Conservation (phyloP, 2,797 vertebrate genomes). For the Takifugu rubripes region DNA sequence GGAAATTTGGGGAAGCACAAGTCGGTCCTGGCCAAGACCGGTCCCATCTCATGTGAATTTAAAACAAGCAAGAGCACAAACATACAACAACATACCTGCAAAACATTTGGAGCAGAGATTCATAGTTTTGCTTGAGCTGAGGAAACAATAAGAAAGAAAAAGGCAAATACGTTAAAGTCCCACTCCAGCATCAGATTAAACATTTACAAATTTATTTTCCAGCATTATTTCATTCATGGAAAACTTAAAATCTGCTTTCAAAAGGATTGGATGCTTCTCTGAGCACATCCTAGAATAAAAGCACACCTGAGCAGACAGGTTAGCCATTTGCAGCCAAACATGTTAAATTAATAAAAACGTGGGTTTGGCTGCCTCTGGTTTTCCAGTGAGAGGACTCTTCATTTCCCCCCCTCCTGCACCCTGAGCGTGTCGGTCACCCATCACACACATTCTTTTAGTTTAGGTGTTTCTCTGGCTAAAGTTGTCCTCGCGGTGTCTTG, state of each 20-base stretch:
- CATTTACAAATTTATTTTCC: too few relatives aligned
- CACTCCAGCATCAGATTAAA: not conserved
- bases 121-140: slow-evolving; percentile 98
- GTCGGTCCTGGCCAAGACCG: not conserved
- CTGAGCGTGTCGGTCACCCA: slow-evolving; percentile 59
- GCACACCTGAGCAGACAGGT: not conserved
- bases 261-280: not conserved
- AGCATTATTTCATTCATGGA: too few relatives aligned
- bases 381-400: slow-evolving; percentile 40
- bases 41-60: not conserved
- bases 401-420: slow-evolving; percentile 51
- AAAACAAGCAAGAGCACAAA: not conserved
- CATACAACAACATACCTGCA: slow-evolving; percentile 82
- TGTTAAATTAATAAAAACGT: slow-evolving; percentile 7
- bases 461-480: slow-evolving; percentile 56
- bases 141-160: slow-evolving; percentile 23
- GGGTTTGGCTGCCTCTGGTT: slow-evolving; percentile 19
- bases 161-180: slow-evolving; percentile 15
- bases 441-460: slow-evolving; percentile 71
- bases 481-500: slow-evolving; percentile 48
- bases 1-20: too few relatives aligned
- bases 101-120: slow-evolving; percentile 99
- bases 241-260: too few relatives aligned
- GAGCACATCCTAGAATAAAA: not conserved
- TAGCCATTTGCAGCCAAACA: slow-evolving; percentile 14